Conservation (phyloP, 1,140 invertebrate species). For the Drosophila funebris region DNA sequence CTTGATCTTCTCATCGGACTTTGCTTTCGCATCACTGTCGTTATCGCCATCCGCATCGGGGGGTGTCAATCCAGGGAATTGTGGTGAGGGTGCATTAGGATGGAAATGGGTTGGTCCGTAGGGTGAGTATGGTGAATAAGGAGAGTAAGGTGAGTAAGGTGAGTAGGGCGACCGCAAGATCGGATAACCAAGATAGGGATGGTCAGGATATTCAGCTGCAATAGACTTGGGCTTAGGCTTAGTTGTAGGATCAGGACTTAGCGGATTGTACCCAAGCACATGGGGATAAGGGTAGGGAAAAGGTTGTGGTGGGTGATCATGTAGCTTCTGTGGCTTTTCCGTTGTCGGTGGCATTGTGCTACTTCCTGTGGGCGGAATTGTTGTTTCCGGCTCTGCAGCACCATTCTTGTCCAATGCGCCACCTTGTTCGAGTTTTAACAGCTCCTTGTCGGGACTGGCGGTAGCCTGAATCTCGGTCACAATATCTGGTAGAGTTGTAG, state of each 20-base stretch:
- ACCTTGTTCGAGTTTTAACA: conserved; percentile 36
- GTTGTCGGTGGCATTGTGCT: conserved; percentile 35
- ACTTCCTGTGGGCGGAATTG: conserved; percentile 14
- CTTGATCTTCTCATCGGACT: neutral
- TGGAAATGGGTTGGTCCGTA: conserved; percentile 24
- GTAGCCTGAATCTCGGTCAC: conserved; percentile 11
- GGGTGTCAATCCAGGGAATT: neutral
- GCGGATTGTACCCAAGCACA: neutral
- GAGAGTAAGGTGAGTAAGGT: conserved; percentile 18
- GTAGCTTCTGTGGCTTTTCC: conserved; percentile 6
- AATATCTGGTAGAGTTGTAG: conserved; percentile 29
- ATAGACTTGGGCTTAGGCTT: neutral
- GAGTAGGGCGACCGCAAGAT: conserved; percentile 2
- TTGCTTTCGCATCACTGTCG: neutral
- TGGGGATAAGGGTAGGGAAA: conserved; percentile 13
- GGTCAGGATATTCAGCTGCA: neutral
- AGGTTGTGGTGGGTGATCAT: neutral
- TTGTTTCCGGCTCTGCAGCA: conserved; percentile 40
- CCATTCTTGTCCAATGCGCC: neutral
- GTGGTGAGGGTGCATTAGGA: neutral
- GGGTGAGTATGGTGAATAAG: conserved; percentile 27
- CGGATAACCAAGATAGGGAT: neutral
- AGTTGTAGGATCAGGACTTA: neutral
- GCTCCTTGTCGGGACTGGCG: conserved; percentile 15
- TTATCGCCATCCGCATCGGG: neutral